A percentile compares a stretch with the other conserved stretches of the same genome.
These are phyloP conservation scores for Diadumene lineata DNA, from an alignment of 92 coral and sea anemone species.

Conservation along the genomic window DNA sequence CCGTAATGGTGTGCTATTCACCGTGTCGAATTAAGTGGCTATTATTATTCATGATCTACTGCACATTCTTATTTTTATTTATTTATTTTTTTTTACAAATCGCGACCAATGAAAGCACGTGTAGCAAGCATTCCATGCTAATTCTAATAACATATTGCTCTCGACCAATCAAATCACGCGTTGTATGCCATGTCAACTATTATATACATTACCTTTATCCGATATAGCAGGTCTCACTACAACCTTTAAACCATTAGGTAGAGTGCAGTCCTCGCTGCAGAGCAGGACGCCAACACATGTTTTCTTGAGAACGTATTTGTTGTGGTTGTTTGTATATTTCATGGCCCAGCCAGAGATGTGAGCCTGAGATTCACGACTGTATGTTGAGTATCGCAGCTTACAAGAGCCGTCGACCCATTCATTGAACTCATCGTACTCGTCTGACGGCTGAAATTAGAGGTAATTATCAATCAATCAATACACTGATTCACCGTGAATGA, in stretches of 20 bases:
- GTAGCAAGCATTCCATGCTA: too few relatives aligned
- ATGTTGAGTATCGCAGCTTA: constrained; percentile 86
- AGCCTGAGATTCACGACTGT: constrained; percentile 95
- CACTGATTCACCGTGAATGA: too few relatives aligned
- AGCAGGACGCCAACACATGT: constrained; percentile 96
- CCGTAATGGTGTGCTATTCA: too few relatives aligned
- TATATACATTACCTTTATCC: constrained; percentile 71
- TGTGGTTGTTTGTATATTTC: constrained; percentile 99
- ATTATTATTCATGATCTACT: too few relatives aligned
- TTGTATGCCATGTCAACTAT: background rate
- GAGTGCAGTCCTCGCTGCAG: constrained; percentile 80
- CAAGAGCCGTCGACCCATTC: constrained; percentile 96
- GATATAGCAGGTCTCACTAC: constrained; percentile 96
- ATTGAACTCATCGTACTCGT: constrained; percentile 76
- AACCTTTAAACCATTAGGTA: constrained; percentile 87
- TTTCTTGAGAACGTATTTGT: constrained; percentile 92
- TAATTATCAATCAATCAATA: too few relatives aligned
- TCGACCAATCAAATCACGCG: too few relatives aligned
- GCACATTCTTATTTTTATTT: too few relatives aligned
- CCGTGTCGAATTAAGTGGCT: too few relatives aligned
- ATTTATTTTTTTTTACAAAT: too few relatives aligned
- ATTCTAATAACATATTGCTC: too few relatives aligned
- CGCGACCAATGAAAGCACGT: too few relatives aligned
- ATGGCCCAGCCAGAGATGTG: constrained; percentile 99
- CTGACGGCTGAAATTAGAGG: constrained; percentile 40